Percentiles rank a stretch among this genome's conserved stretches.
These are phyloP conservation scores for Araneus ventricosus DNA, from an alignment of 1,140 invertebrate genomes.

Conservation along the genomic window DNA sequence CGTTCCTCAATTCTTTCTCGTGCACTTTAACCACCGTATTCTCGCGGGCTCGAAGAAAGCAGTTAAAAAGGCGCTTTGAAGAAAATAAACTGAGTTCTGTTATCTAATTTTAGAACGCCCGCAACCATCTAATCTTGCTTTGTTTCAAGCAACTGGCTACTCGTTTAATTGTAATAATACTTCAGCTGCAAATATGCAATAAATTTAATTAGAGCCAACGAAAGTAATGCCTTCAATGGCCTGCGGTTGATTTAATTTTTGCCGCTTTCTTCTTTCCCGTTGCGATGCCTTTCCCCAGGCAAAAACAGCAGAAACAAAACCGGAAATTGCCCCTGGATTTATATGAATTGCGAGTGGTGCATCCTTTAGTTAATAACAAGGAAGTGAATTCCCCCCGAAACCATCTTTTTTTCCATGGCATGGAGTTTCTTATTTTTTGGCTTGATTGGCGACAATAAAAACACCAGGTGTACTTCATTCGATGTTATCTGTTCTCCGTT, in stretches of 20 bases:
- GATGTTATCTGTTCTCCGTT: conserved; percentile 24
- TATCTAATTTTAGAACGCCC: conserved; percentile 22
- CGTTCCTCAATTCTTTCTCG: not conserved
- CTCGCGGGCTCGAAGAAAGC: not conserved
- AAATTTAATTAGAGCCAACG: conserved; percentile 50
- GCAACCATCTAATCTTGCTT: conserved; percentile 25
- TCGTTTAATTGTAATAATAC: conserved; percentile 36
- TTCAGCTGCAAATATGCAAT: conserved; percentile 48
- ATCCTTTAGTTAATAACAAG: conserved; percentile 60
- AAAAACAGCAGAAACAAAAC: conserved; percentile 17
- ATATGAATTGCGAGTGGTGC: conserved; percentile 42
- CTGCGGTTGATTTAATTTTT: conserved; percentile 55
- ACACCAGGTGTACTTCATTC: conserved; percentile 44
- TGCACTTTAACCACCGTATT: not conserved
- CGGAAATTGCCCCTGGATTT: conserved; percentile 57
- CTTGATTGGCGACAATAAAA: conserved; percentile 65
- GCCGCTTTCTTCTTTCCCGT: not conserved
- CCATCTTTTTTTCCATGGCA: conserved; percentile 5
- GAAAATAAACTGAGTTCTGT: not conserved
- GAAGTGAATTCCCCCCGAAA: not conserved
- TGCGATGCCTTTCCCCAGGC: not conserved
- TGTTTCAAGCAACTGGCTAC: conserved; percentile 11
- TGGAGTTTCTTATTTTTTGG: conserved; percentile 15
- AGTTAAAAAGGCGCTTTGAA: not conserved
- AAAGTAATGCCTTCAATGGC: conserved; percentile 25